Evolutionary conservation across 2,797 vertebrate species (phyloP).

Genomic region (Malacoraja senta): DNA sequence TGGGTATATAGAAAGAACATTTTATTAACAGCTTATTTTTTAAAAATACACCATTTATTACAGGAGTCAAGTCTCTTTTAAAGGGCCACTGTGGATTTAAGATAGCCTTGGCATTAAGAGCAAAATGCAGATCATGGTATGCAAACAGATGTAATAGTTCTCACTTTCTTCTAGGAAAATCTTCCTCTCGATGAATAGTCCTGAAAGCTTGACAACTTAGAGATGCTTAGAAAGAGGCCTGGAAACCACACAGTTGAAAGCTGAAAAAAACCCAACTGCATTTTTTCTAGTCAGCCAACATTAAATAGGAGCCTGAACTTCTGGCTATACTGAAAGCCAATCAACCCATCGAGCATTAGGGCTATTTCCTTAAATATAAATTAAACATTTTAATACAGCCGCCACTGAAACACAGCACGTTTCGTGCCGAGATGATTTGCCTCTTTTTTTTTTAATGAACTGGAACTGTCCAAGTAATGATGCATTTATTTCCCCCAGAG

Average conservation of each 20-base stretch:
- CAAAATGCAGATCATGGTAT: conserved; percentile 31
- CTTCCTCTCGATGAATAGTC: conserved; percentile 1
- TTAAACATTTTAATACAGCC: conserved; percentile 16
- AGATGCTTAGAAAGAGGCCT: background rate
- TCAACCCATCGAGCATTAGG: background rate
- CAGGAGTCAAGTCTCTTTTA: conserved; percentile 28
- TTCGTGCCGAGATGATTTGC: conserved; percentile 34
- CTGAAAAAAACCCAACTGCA: conserved; percentile 29
- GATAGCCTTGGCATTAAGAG: conserved; percentile 10
- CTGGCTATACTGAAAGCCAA: conserved; percentile 24
- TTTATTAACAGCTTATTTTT: conserved; percentile 2
- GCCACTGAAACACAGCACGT: conserved; percentile 31
- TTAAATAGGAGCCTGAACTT: background rate
- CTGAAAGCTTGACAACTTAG: conserved; percentile 4
- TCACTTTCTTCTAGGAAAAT: conserved; percentile 29
- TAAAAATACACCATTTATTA: conserved; percentile 33
- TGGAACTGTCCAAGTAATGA: conserved; percentile 34
- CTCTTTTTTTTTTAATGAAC: background rate
- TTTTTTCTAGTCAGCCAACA: conserved; percentile 33
- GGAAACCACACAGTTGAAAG: conserved; percentile 8
- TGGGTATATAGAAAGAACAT: conserved; percentile 25
- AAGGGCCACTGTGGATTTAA: conserved; percentile 24
- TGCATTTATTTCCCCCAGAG: conserved; percentile 34
- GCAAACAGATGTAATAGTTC: conserved; percentile 14
- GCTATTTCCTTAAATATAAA: background rate